A percentile compares a stretch with the other conserved stretches of the same genome.
phyloP scores from a whole-genome alignment of 2,797 vertebrate genomes.

The Galagoides demidoff region DNA sequence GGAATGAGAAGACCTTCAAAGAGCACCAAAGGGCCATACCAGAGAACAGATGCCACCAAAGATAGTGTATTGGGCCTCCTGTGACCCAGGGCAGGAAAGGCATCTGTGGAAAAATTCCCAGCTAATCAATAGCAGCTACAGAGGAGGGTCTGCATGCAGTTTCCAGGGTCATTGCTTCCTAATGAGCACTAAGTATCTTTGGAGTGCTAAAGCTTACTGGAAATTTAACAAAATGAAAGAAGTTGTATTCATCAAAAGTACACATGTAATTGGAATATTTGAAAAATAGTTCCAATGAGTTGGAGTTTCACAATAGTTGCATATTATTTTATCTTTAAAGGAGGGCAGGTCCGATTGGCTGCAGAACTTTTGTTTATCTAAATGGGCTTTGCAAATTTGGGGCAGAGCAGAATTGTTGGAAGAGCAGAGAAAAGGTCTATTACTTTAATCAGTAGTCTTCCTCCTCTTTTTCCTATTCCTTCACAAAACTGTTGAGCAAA shows the following conservation, averaged over 20 bases:
- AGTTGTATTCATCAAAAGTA: not conserved
- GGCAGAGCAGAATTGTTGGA: conserved; percentile 17
- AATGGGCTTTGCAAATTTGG: not conserved
- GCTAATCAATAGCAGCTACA: not conserved
- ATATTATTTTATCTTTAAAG: not conserved
- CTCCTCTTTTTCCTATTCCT: not conserved
- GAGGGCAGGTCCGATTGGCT: not conserved
- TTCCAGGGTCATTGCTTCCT: not conserved
- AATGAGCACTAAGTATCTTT: not conserved
- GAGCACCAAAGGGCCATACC: not conserved
- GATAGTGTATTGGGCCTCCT: not conserved
- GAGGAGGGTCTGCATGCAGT: not conserved
- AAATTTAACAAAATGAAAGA: not conserved
- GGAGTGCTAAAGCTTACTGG: not conserved
- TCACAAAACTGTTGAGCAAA: not conserved
- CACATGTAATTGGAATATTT: not conserved
- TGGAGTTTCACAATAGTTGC: not conserved
- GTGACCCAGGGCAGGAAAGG: not conserved
- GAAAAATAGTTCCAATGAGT: not conserved
- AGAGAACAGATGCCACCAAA: not conserved
- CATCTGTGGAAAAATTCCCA: not conserved
- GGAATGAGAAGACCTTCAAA: not conserved
- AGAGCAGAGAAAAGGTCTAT: not conserved
- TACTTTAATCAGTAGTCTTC: not conserved
- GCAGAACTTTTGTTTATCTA: not conserved